Evolutionary conservation across 2,113 vertebrate species (phyloP).

Genomic region (Cyanoderma ruficeps): DNA sequence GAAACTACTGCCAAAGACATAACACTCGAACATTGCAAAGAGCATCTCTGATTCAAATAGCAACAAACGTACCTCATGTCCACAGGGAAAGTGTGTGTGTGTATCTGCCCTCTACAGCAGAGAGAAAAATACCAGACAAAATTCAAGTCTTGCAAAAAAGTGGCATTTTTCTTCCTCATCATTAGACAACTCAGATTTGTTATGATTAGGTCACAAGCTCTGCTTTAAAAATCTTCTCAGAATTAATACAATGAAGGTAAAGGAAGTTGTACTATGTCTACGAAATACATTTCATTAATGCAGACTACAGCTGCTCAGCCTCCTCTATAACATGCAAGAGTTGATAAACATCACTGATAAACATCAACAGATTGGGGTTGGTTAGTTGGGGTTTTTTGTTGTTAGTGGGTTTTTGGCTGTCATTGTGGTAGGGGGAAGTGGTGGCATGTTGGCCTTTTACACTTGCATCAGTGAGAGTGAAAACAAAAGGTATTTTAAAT

Average conservation of each 20-base stretch:
- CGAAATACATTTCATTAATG: not conserved
- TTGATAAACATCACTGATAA: not conserved
- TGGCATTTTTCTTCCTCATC: not conserved
- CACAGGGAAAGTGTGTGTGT: not conserved
- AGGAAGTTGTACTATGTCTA: not conserved
- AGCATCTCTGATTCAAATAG: not conserved
- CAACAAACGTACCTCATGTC: not conserved
- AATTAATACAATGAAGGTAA: not conserved
- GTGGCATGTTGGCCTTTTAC: not conserved
- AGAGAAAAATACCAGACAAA: not conserved
- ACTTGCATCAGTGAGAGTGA: not conserved
- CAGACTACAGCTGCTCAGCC: not conserved
- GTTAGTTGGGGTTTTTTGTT: not conserved
- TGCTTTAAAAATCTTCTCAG: not conserved
- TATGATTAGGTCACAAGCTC: not conserved
- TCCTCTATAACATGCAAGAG: not conserved
- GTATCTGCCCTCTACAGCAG: not conserved
- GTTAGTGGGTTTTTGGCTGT: not conserved
- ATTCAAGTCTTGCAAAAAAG: not conserved
- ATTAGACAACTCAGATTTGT: not conserved
- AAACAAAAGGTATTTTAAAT: not conserved
- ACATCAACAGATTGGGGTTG: not conserved
- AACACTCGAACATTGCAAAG: not conserved
- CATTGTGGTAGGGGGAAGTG: no score
- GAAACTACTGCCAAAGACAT: not conserved